These are phyloP conservation scores for Drosophila bipectinata DNA, from an alignment of 1,140 invertebrate species.

Conservation along the genomic window DNA sequence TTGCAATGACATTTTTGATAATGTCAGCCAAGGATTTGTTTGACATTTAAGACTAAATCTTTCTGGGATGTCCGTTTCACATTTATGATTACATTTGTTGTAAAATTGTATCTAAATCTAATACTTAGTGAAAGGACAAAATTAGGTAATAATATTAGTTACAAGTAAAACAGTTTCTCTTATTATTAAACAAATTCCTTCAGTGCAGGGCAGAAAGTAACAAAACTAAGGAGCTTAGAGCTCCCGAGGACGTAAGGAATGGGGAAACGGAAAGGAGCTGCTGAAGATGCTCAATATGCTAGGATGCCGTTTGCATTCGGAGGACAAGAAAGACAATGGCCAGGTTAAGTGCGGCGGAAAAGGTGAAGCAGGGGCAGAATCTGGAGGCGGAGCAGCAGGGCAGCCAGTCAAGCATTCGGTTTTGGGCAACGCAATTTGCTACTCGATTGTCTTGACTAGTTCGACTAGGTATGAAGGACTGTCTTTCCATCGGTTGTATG, in stretches of 20 bases:
- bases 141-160: too few species aligned
- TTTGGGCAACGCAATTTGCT: constrained; percentile 78
- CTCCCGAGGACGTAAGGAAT: not conserved
- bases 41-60: not conserved
- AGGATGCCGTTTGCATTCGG: constrained; percentile 39
- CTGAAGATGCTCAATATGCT: constrained; percentile 40
- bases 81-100: not conserved
- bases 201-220: constrained; percentile 10
- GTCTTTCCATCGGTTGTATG: constrained; percentile 23
- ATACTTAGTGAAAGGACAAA: too few species aligned
- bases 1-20: too few species aligned
- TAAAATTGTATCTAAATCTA: not conserved
- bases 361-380: not conserved
- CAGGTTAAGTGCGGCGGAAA: constrained; percentile 20
- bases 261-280: constrained; percentile 14
- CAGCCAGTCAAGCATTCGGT: constrained; percentile 57
- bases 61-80: not conserved
- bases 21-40: not conserved
- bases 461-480: constrained; percentile 17
- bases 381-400: not conserved
- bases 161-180: too few species aligned
- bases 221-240: constrained; percentile 50
- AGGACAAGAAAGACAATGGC: constrained; percentile 35
- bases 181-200: not conserved
- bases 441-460: constrained; percentile 70